Evolutionary conservation across 2,113 vertebrate species (phyloP).

Genomic region (Perca flavescens): DNA sequence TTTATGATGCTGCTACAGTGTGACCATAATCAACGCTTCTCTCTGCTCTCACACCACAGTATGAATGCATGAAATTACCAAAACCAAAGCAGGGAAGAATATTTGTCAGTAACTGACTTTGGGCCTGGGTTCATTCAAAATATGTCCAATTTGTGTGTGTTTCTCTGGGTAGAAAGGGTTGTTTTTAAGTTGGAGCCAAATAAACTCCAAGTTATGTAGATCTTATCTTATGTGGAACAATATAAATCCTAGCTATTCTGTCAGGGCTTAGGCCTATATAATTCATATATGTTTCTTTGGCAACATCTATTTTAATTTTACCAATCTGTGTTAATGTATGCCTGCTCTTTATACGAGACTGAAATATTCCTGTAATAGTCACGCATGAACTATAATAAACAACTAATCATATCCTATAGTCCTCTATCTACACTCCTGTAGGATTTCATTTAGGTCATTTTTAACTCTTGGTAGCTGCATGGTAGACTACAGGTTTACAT

Average conservation of each 20-base stretch:
- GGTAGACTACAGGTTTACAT: background rate
- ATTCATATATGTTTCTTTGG: background rate
- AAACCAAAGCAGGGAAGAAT: background rate
- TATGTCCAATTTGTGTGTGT: background rate
- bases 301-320: background rate
- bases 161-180: background rate
- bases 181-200: background rate
- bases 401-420: background rate
- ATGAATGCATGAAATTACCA: background rate
- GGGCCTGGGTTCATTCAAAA: background rate
- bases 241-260: background rate
- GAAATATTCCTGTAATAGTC: background rate
- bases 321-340: background rate
- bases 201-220: background rate
- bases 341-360: background rate
- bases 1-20: conserved; percentile 26
- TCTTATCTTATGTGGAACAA: background rate
- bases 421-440: background rate
- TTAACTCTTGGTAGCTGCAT: background rate
- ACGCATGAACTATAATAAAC: background rate
- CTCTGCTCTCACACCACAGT: background rate
- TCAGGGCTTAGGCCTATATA: background rate
- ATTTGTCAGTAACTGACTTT: background rate
- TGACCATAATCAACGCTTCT: background rate
- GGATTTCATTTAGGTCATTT: conserved; percentile 10